Percentiles rank a stretch among this genome's conserved stretches.
Conservation (phyloP, 2,888 invertebrate species). For the Chloroclystis v-ata region DNA sequence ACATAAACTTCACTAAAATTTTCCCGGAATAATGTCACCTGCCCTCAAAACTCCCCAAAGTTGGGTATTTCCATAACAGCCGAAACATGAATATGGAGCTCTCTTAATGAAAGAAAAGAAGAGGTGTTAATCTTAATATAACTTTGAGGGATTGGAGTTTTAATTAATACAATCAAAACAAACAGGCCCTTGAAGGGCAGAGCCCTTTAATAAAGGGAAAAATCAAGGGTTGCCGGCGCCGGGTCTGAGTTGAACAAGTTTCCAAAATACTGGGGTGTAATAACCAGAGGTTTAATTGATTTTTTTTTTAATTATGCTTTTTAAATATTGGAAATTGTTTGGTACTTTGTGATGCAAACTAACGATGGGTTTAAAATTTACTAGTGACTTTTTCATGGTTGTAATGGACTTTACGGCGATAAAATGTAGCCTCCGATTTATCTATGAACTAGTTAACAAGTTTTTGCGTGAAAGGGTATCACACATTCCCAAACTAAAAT, state of each 20-base stretch:
- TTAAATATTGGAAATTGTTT: background rate
- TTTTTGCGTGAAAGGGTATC: too few relatives aligned
- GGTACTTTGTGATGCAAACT: background rate
- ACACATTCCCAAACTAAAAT: too few relatives aligned
- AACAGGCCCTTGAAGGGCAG: conserved; percentile 63
- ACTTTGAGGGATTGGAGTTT: conserved; percentile 63
- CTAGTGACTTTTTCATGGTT: too few relatives aligned
- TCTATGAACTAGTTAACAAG: too few relatives aligned
- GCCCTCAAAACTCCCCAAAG: conserved; percentile 14
- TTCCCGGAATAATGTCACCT: background rate
- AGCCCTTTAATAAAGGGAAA: conserved; percentile 20
- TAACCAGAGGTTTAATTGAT: background rate
- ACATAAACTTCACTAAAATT: too few relatives aligned
- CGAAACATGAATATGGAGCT: conserved; percentile 67
- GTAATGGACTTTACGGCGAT: too few relatives aligned
- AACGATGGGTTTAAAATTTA: too few relatives aligned
- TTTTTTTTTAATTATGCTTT: background rate
- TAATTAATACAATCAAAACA: conserved; percentile 79
- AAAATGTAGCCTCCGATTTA: too few relatives aligned
- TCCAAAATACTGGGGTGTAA: background rate
- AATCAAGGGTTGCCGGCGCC: conserved; percentile 2
- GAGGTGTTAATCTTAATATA: conserved; percentile 75
- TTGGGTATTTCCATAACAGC: conserved; percentile 20
- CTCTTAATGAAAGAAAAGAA: conserved; percentile 61
- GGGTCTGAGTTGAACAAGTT: conserved; percentile 1